Conservation (phyloP, 2,797 vertebrate species). For the Coregonus suidteri region DNA sequence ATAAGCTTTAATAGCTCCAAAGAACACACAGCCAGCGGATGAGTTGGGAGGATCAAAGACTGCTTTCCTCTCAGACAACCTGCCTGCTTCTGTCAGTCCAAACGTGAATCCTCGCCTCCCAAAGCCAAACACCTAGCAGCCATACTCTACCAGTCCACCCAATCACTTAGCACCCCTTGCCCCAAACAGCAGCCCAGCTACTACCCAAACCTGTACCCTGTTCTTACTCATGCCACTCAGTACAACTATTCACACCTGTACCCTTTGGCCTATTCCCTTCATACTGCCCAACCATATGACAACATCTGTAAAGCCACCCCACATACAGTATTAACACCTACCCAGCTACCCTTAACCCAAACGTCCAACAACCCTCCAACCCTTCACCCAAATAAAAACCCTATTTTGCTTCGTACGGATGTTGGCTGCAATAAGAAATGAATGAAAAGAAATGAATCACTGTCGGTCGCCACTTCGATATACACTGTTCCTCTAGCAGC, state of each 20-base stretch:
- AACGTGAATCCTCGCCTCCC: conserved; percentile 9
- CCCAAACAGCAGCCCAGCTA: neutral
- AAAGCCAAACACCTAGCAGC: conserved; percentile 3
- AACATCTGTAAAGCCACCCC: neutral
- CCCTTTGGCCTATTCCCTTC: too few relatives aligned
- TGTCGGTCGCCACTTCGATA: too few relatives aligned
- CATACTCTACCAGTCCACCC: neutral
- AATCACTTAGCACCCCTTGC: neutral
- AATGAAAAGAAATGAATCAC: too few relatives aligned
- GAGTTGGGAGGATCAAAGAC: too few relatives aligned
- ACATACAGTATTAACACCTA: neutral
- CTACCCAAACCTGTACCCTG: neutral
- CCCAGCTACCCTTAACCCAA: neutral
- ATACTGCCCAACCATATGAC: neutral
- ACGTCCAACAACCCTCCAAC: neutral
- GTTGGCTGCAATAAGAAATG: too few relatives aligned
- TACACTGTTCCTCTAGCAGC: too few relatives aligned
- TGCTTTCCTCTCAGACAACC: too few relatives aligned
- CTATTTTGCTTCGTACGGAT: too few relatives aligned
- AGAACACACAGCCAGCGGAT: conserved; percentile 4
- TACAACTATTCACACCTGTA: too few relatives aligned
- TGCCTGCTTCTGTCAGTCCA: too few relatives aligned
- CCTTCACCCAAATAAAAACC: too few relatives aligned
- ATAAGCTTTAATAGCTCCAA: conserved; percentile 31
- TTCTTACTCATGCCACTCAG: too few relatives aligned